Evolutionary conservation across 2,113 vertebrate species (phyloP).

Genomic region (Oncorhynchus nerka): DNA sequence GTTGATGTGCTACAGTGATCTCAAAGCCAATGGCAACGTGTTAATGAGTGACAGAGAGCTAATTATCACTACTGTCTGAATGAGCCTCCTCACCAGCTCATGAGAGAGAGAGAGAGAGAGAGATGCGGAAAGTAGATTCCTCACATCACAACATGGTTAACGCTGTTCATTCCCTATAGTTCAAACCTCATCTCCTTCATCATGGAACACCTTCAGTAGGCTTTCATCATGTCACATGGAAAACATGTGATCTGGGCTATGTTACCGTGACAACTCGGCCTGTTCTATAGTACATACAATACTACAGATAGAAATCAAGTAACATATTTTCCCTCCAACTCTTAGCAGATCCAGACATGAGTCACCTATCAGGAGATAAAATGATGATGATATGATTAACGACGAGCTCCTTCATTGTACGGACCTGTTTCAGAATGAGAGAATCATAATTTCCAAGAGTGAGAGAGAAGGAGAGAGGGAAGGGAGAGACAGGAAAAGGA

Average conservation of each 20-base stretch:
- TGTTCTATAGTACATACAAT: background rate
- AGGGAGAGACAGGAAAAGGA: background rate
- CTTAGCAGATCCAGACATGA: background rate
- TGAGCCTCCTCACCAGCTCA: background rate
- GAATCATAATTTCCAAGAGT: background rate
- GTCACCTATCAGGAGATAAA: background rate
- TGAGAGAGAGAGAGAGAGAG: conserved; percentile 2
- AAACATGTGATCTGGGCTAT: background rate
- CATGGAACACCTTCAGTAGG: background rate
- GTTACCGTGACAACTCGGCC: background rate
- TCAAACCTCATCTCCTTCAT: conserved; percentile 6
- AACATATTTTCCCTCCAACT: background rate
- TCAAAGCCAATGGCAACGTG: conserved; percentile 24
- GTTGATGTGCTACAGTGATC: conserved; percentile 18
- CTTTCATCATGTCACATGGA: background rate
- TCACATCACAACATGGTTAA: background rate
- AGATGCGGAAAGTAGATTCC: background rate
- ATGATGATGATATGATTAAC: background rate
- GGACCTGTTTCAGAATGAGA: background rate
- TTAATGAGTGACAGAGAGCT: conserved; percentile 53
- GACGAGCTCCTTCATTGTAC: background rate
- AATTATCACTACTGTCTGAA: conserved; percentile 31
- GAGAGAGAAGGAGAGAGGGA: conserved; percentile 1
- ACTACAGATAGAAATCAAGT: background rate
- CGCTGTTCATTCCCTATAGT: background rate